phyloP scores from a whole-genome alignment of 2,888 invertebrate species.

The Chaetoderma sp. region DNA sequence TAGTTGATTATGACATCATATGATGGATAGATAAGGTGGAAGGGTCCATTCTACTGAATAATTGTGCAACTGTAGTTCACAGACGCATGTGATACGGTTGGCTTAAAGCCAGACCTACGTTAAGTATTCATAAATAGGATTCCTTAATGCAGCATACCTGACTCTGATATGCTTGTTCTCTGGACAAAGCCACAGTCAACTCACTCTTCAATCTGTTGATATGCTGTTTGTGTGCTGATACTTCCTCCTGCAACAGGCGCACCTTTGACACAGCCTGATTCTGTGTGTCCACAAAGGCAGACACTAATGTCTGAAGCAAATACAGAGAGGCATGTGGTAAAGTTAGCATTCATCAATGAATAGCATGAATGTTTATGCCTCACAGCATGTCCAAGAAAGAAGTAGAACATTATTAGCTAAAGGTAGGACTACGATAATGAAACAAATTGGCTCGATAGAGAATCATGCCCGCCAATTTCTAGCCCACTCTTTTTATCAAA shows the following conservation, averaged over 20 bases:
- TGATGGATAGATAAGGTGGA: too few relatives aligned
- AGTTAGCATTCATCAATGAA: too few relatives aligned
- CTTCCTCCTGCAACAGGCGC: conserved; percentile 52
- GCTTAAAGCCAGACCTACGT: too few relatives aligned
- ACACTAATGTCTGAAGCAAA: conserved; percentile 54
- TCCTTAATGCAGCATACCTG: too few relatives aligned
- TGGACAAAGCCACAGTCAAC: conserved; percentile 54
- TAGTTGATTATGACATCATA: too few relatives aligned
- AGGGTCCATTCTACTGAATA: too few relatives aligned
- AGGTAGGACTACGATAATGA: not conserved
- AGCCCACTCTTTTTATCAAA: too few relatives aligned
- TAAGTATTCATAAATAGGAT: too few relatives aligned
- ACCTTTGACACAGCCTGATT: conserved; percentile 50
- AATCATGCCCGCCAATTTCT: too few relatives aligned
- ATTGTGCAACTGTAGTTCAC: too few relatives aligned
- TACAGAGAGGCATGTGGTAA: conserved; percentile 1
- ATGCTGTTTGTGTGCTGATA: conserved; percentile 49
- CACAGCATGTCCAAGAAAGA: not conserved
- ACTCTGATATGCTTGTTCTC: conserved; percentile 50
- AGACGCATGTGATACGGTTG: too few relatives aligned
- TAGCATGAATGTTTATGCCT: not conserved
- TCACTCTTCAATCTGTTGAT: conserved; percentile 57
- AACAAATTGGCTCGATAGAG: too few relatives aligned
- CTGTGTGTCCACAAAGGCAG: conserved; percentile 60
- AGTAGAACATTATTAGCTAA: not conserved